These are phyloP conservation scores for Clostera curtula DNA, from an alignment of 2,888 invertebrate species.

Conservation along the genomic window DNA sequence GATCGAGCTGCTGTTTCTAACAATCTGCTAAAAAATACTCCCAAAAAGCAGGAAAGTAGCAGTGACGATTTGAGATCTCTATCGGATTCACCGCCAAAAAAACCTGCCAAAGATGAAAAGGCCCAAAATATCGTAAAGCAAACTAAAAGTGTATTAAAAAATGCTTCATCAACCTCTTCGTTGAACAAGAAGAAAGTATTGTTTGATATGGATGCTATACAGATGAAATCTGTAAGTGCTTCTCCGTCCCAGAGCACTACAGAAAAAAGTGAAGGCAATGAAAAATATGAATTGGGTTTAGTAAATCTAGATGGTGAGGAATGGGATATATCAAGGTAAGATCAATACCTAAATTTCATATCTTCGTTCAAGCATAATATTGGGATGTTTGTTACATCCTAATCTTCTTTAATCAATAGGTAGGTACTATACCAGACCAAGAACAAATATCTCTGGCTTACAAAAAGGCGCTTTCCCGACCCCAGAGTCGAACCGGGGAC, in stretches of 20 bases:
- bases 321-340: constrained; percentile 72
- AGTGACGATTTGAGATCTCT: constrained; percentile 43
- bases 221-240: constrained; percentile 69
- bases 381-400: too few relatives aligned
- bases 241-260: constrained; percentile 68
- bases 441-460: too few relatives aligned
- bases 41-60: constrained; percentile 25
- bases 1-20: constrained; percentile 16
- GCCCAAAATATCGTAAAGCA: constrained; percentile 32
- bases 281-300: constrained; percentile 53
- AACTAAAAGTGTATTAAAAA: constrained; percentile 76
- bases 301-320: constrained; percentile 64
- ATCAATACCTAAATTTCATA: constrained; percentile 1
- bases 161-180: constrained; percentile 68
- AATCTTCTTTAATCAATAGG: too few relatives aligned
- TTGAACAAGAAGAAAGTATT: constrained; percentile 78
- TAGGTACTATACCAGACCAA: too few relatives aligned
- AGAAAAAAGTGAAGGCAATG: constrained; percentile 51
- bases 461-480: too few relatives aligned
- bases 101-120: constrained; percentile 37
- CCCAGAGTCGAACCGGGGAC: too few relatives aligned
- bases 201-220: constrained; percentile 76
- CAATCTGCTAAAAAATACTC: constrained; percentile 7
- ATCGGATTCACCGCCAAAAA: too few relatives aligned
- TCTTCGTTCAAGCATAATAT: too few relatives aligned